These are phyloP conservation scores for Neelides folsomi DNA, from an alignment of 2,888 invertebrate species.

Conservation along the genomic window DNA sequence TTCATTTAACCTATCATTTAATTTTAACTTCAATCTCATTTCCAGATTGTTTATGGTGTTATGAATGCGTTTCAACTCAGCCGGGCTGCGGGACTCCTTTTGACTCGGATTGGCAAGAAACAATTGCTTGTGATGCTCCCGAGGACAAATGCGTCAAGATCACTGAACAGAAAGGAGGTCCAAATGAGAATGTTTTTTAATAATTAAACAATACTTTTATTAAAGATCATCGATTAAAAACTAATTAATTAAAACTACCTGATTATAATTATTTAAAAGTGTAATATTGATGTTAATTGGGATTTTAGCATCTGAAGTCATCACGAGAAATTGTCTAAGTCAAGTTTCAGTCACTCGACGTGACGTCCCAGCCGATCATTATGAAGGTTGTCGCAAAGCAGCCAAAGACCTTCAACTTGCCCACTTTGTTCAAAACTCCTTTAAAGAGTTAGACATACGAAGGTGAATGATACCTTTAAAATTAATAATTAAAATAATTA, in stretches of 20 bases:
- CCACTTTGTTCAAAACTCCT: slow-evolving; percentile 72
- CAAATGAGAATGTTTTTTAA: slow-evolving; percentile 25
- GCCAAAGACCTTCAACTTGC: slow-evolving; percentile 62
- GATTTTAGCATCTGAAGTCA: slow-evolving; percentile 56
- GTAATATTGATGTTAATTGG: too few species aligned
- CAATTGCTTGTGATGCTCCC: slow-evolving; percentile 64
- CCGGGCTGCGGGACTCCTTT: slow-evolving; percentile 73
- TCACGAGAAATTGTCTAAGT: slow-evolving; percentile 73
- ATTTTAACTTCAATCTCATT: background rate
- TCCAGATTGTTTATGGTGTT: slow-evolving; percentile 53
- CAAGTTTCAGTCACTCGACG: slow-evolving; percentile 58
- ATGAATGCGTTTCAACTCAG: slow-evolving; percentile 71
- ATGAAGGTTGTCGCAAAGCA: slow-evolving; percentile 73
- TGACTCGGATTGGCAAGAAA: slow-evolving; percentile 65
- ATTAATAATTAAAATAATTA: too few species aligned
- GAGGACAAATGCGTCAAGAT: slow-evolving; percentile 80
- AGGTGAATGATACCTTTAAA: slow-evolving; percentile 45
- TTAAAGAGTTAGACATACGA: slow-evolving; percentile 67
- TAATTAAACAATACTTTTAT: too few species aligned
- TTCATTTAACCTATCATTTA: slow-evolving; percentile 14
- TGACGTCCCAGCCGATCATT: slow-evolving; percentile 78
- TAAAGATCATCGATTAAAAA: too few species aligned
- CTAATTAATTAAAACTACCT: too few species aligned
- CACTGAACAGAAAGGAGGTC: slow-evolving; percentile 69
- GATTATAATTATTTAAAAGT: too few species aligned